Evolutionary conservation across 2,113 vertebrate species (phyloP), one percentile per base, ranked within the genome.

Genomic region (Ceratotherium simum): DNA sequence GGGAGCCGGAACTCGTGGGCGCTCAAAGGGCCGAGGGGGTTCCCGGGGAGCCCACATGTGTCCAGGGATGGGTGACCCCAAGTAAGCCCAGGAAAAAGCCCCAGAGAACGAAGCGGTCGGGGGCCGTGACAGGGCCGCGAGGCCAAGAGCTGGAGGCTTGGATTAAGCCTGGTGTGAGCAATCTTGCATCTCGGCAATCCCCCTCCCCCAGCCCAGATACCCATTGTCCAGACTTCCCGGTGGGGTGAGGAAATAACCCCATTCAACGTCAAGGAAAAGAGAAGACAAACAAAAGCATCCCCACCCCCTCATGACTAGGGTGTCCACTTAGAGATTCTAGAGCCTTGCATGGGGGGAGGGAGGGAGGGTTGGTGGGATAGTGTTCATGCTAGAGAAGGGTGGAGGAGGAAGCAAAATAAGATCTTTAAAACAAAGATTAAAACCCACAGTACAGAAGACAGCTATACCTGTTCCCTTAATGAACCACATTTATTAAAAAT

Each of bases 401-500:
- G 56, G 39, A 69, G 33, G 13, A 79, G 5, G 56, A 54, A 46
- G 54, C 58, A 93, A 90, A 92, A 48, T 21, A 21, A 79, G 23
- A 48, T 56, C 69, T 72, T 70, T 17, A 14, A 78, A 60, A 51
- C 36, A 65, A 76, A 86, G n/a, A 31, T 42, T 54, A 84, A 88
- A 93, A 54, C 17, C 69, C 85, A 27, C 5, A 14, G 51, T 64
- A 98, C 91, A 96, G 82, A 97, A 97, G 91, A 97, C 94, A 97
- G 80, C 87, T 97, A 2, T 92, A 75, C 62, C 87, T 29, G 9
- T 85, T 98, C 97, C 97, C 97, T 82, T 90, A 90, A 81, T 90
- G 96, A 97, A 98, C 92, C 90, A 99, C 98, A 97, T 99, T 99
- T 99, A 99, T 99, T 99, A 99, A 99, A 99, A 99, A 98, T 98